Conservation (phyloP, 2,113 vertebrate species). For the Microtus oregoni region DNA sequence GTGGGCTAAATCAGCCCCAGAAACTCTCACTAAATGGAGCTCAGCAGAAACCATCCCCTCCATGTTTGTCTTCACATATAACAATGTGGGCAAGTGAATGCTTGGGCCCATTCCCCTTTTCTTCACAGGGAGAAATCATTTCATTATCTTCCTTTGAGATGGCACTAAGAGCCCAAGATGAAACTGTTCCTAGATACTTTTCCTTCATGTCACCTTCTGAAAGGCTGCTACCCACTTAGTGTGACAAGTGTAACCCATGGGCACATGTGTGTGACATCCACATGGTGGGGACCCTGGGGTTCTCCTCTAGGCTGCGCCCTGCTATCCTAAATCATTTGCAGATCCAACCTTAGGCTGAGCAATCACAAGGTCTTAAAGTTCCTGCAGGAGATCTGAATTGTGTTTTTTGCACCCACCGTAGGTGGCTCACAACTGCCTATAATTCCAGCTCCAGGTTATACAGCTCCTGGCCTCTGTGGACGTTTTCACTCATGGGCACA, state of each 20-base stretch:
- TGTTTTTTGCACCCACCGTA: background rate
- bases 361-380: background rate
- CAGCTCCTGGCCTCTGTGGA: background rate
- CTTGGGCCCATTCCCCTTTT: background rate
- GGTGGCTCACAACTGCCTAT: background rate
- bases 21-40: background rate
- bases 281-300: no score
- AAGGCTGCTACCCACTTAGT: background rate
- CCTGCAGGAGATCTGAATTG: background rate
- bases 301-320: background rate
- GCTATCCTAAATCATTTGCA: background rate
- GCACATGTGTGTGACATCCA: background rate
- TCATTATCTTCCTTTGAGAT: background rate
- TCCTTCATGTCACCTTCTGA: background rate
- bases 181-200: background rate
- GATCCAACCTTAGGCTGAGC: background rate
- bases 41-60: background rate
- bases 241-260: background rate
- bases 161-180: background rate
- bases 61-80: background rate
- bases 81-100: background rate
- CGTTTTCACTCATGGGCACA: background rate
- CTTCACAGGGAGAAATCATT: background rate
- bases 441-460: background rate
- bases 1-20: background rate